Percentiles rank a stretch among this genome's conserved stretches.
phyloP scores from a whole-genome alignment of 2,113 vertebrate genomes.

The Felis chaus region DNA sequence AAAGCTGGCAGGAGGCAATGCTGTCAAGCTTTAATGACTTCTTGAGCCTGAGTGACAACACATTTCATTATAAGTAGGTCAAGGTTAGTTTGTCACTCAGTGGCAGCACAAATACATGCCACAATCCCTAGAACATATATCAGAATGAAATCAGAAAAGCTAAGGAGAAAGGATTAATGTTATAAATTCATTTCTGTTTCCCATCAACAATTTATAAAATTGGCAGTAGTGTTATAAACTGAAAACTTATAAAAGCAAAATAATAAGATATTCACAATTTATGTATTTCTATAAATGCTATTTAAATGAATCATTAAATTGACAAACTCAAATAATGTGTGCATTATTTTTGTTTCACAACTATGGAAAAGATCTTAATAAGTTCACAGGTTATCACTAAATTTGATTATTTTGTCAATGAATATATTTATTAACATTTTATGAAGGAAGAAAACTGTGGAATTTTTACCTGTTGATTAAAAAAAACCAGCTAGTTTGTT shows the following conservation, averaged over 20 bases:
- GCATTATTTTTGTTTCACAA: background rate
- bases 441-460: background rate
- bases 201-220: background rate
- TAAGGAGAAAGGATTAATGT: background rate
- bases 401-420: background rate
- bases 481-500: background rate
- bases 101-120: background rate
- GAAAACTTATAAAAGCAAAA: background rate
- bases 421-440: background rate
- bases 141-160: background rate
- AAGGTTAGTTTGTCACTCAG: constrained; percentile 67
- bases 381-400: background rate
- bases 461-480: background rate
- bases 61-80: constrained; percentile 72
- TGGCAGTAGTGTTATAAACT: background rate
- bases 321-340: background rate
- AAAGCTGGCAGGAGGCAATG: constrained; percentile 63
- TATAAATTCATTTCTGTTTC: background rate
- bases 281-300: background rate
- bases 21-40: constrained; percentile 76
- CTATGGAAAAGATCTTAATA: background rate
- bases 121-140: background rate
- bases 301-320: background rate
- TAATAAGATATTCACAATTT: background rate
- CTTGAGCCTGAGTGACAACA: constrained; percentile 72